These are phyloP conservation scores for Tipula unca DNA, from an alignment of 2,888 invertebrate genomes.

Conservation along the genomic window DNA sequence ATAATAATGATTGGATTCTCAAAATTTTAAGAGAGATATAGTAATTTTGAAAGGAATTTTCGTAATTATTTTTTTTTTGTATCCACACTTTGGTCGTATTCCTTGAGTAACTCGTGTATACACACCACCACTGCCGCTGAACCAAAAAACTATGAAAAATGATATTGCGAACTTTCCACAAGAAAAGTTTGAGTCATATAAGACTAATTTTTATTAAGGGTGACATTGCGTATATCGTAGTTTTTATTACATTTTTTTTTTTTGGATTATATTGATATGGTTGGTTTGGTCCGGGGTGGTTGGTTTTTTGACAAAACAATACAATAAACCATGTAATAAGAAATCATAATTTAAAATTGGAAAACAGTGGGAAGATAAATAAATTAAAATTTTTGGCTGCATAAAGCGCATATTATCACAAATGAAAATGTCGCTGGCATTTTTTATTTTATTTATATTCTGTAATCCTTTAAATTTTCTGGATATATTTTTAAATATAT, in stretches of 20 bases:
- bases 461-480: not conserved
- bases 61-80: not conserved
- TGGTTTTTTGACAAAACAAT: not conserved
- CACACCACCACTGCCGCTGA: not conserved
- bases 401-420: not conserved
- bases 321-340: not conserved
- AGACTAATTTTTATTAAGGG: conserved; percentile 9
- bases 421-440: not conserved
- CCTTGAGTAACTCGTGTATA: not conserved
- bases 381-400: not conserved
- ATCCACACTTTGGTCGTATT: not conserved
- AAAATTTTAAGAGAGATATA: not conserved
- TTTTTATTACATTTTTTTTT: not conserved
- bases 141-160: too few species aligned
- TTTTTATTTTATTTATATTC: not conserved
- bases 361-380: not conserved
- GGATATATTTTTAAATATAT: not conserved
- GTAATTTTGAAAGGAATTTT: not conserved
- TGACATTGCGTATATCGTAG: not conserved
- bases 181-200: not conserved
- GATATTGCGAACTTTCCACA: not conserved
- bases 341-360: not conserved
- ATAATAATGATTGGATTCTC: conserved; percentile 8
- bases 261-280: too few species aligned
- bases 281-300: not conserved